Evolutionary conservation across 1,140 invertebrate genomes (phyloP).

Genomic region (Gerris buenoi): DNA sequence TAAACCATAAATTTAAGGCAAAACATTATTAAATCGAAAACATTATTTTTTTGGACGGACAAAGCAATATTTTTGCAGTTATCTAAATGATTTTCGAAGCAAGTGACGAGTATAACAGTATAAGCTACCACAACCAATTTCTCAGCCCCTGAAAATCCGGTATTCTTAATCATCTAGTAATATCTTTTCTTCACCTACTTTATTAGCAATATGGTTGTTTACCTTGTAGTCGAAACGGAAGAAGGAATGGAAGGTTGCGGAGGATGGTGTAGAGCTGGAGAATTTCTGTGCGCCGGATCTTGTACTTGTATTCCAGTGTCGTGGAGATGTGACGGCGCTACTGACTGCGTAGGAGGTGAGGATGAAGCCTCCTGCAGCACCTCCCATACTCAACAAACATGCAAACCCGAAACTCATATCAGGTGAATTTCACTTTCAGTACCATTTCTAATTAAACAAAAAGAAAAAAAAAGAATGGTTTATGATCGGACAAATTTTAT

Average conservation of each 20-base stretch:
- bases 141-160: background rate
- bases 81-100: background rate
- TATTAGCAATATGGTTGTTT: slow-evolving; percentile 13
- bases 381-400: slow-evolving; percentile 25
- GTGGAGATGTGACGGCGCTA: slow-evolving; percentile 41
- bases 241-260: slow-evolving; percentile 32
- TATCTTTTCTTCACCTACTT: background rate
- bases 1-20: too few species aligned
- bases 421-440: too few species aligned
- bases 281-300: slow-evolving; percentile 38
- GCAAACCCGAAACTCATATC: slow-evolving; percentile 27
- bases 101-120: background rate
- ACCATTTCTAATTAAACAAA: too few species aligned
- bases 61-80: too few species aligned
- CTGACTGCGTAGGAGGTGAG: slow-evolving; percentile 46
- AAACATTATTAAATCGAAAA: too few species aligned
- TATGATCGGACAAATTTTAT: too few species aligned
- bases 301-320: slow-evolving; percentile 43
- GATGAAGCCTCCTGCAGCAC: slow-evolving; percentile 46
- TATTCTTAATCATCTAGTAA: background rate
- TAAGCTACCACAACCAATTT: background rate
- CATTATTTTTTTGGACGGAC: too few species aligned
- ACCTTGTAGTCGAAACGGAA: slow-evolving; percentile 23
- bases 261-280: slow-evolving; percentile 30
- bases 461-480: too few species aligned